Evolutionary conservation across 2,113 vertebrate species (phyloP).

Genomic region (Panthera leo): DNA sequence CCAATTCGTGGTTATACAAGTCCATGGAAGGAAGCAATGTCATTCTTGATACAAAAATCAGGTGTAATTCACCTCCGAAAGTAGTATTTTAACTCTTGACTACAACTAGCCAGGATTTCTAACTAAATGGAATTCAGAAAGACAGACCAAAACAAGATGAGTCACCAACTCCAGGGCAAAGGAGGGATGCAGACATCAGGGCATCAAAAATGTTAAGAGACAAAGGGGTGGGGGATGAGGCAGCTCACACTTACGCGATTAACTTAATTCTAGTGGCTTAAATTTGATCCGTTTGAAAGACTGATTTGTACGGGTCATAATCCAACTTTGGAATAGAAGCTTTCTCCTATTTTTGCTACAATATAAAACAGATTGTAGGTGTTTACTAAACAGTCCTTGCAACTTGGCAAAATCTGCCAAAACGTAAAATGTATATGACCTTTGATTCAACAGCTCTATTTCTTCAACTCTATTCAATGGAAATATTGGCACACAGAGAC

Average conservation of each 20-base stretch:
- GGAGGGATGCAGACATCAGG: background rate
- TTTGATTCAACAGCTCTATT: background rate
- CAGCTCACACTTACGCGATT: background rate
- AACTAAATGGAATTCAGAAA: conserved; percentile 12
- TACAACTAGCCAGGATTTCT: conserved; percentile 16
- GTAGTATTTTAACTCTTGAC: background rate
- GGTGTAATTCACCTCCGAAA: conserved; percentile 13
- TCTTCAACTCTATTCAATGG: background rate
- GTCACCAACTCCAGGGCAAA: background rate
- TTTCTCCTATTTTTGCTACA: conserved; percentile 4
- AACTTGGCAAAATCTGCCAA: background rate
- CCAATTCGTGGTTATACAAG: background rate
- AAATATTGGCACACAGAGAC: background rate
- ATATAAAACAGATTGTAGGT: background rate
- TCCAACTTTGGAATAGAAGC: background rate
- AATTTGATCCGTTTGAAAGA: background rate
- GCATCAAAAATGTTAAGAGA: background rate
- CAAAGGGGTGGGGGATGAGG: background rate
- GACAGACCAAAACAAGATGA: background rate
- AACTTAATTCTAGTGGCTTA: background rate
- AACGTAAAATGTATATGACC: background rate
- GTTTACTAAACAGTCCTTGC: background rate
- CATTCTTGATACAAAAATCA: conserved; percentile 10
- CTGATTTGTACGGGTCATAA: background rate
- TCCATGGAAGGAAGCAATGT: background rate